phyloP scores from a whole-genome alignment of 1,140 invertebrate genomes.

The Pollicipes pollicipes region DNA sequence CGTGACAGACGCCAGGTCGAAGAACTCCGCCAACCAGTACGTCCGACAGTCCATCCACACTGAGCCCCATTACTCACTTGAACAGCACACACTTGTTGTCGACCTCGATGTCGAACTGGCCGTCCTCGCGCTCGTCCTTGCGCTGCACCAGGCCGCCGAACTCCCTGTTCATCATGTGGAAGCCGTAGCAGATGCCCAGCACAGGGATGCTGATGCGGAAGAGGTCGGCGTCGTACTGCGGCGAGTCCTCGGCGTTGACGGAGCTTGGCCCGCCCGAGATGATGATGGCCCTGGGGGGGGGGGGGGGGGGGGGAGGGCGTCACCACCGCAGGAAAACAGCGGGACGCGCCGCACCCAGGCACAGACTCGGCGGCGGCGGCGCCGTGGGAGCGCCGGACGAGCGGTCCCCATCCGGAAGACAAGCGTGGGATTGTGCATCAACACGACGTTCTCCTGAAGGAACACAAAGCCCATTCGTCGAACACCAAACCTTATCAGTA shows the following conservation, averaged over 20 bases:
- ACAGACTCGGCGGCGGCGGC: too few relatives aligned
- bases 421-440: too few relatives aligned
- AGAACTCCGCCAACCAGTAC: too few relatives aligned
- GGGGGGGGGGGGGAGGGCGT: not conserved
- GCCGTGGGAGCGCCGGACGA: too few relatives aligned
- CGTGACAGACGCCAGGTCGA: too few relatives aligned
- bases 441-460: too few relatives aligned
- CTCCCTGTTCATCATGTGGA: slow-evolving; percentile 98
- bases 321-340: not conserved
- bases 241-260: slow-evolving; percentile 88
- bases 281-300: slow-evolving; percentile 60
- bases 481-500: too few relatives aligned
- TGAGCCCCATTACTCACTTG: too few relatives aligned
- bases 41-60: too few relatives aligned
- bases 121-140: slow-evolving; percentile 82
- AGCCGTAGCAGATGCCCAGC: slow-evolving; percentile 95
- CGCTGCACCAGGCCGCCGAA: slow-evolving; percentile 81
- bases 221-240: slow-evolving; percentile 82
- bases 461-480: too few relatives aligned
- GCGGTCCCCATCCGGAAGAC: too few relatives aligned
- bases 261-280: slow-evolving; percentile 95
- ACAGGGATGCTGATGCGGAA: slow-evolving; percentile 90
- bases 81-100: slow-evolving; percentile 77
- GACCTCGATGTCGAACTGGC: slow-evolving; percentile 75
- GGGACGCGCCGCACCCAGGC: too few relatives aligned